Evolutionary conservation across 1,140 invertebrate species (phyloP).

Genomic region (Drosophila orosa): DNA sequence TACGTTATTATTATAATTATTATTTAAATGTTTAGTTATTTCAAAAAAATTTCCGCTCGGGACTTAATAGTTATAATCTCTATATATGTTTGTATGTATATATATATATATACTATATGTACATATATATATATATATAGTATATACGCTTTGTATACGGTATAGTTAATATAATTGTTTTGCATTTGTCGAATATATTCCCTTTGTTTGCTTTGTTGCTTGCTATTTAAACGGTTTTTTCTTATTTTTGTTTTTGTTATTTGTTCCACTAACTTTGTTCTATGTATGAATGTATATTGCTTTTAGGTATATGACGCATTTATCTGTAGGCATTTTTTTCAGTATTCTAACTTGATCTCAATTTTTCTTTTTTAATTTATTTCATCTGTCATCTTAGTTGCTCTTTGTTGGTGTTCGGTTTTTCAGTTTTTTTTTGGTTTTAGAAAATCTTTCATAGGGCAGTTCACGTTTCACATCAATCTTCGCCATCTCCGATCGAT

Average conservation of each 20-base stretch:
- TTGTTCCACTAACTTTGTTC: conserved; percentile 65
- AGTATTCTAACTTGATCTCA: conserved; percentile 29
- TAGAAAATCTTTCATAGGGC: conserved; percentile 76
- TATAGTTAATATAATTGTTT: conserved; percentile 59
- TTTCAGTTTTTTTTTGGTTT: conserved; percentile 3
- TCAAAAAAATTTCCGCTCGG: conserved; percentile 60
- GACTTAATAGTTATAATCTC: conserved; percentile 39
- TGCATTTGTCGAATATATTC: conserved; percentile 56
- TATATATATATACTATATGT: too few species aligned
- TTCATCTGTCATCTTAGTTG: conserved; percentile 23
- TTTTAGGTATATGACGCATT: conserved; percentile 52
- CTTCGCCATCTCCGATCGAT: conserved; percentile 39
- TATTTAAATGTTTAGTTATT: conserved; percentile 54
- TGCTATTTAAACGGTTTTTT: conserved; percentile 35
- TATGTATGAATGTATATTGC: conserved; percentile 65
- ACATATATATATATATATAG: conserved; percentile 53
- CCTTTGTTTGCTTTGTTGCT: conserved; percentile 35
- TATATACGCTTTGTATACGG: conserved; percentile 71
- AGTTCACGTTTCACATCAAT: conserved; percentile 76
- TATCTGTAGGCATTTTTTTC: conserved; percentile 42
- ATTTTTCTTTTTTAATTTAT: conserved; percentile 14
- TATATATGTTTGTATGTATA: conserved; percentile 45
- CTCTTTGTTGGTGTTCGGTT: conserved; percentile 32
- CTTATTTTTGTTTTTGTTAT: conserved; percentile 24
- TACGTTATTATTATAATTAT: conserved; percentile 31